phyloP scores from a whole-genome alignment of 2,113 vertebrate species.

The Elephas maximus region DNA sequence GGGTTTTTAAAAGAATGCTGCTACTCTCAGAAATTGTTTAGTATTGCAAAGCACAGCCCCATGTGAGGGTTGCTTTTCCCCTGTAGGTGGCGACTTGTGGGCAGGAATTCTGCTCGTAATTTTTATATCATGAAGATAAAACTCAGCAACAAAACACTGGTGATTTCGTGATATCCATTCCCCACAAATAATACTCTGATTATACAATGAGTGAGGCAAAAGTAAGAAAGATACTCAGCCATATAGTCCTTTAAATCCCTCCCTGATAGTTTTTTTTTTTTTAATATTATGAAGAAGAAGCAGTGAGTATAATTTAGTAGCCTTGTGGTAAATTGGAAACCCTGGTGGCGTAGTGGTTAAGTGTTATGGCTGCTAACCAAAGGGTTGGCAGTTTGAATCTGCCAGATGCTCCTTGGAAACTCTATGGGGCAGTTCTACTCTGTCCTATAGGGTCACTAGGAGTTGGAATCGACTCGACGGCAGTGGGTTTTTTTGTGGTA shows the following conservation, averaged over 20 bases:
- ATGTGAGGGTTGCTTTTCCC: conserved; percentile 48
- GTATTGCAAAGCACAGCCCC: background rate
- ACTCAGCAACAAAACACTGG: background rate
- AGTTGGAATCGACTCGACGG: too few species aligned
- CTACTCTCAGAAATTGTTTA: conserved; percentile 1
- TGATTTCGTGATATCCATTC: background rate
- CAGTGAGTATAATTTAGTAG: background rate
- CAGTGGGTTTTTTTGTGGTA: background rate
- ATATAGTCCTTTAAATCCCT: conserved; percentile 7
- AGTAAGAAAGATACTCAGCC: conserved; percentile 6
- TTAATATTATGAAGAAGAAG: conserved; percentile 1
- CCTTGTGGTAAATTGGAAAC: background rate
- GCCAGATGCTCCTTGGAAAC: too few species aligned
- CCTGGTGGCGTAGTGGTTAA: too few species aligned
- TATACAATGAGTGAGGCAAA: conserved; percentile 45
- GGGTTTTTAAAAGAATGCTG: conserved; percentile 17
- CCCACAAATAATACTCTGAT: background rate
- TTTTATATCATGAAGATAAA: conserved; percentile 48
- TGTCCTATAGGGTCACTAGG: too few species aligned
- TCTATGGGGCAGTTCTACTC: too few species aligned
- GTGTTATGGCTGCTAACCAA: too few species aligned
- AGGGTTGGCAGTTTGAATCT: too few species aligned
- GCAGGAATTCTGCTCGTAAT: conserved; percentile 64
- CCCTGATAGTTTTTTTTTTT: background rate
- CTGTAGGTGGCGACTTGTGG: conserved; percentile 73